phyloP scores from a whole-genome alignment of 2,113 vertebrate genomes.

The Rhodinocichla rosea region DNA sequence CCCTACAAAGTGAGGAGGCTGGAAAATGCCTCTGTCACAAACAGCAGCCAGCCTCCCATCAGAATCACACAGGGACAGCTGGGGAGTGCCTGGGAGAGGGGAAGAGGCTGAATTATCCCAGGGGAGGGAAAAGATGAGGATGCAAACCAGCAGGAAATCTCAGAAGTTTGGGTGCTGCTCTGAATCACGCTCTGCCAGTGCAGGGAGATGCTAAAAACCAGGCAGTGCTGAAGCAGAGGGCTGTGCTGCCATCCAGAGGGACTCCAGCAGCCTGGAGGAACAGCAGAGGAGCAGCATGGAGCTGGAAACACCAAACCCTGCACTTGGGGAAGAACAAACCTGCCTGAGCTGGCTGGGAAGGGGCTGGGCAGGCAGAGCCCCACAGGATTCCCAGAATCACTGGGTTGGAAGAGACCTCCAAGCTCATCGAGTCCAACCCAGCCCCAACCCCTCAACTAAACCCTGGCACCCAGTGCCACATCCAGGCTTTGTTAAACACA shows the following conservation, averaged over 20 bases:
- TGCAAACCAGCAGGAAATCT: rapidly evolving
- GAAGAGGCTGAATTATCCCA: background rate
- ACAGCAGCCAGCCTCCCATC: background rate
- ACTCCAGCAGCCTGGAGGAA: background rate
- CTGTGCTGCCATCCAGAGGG: conserved; percentile 63
- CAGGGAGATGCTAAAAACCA: background rate
- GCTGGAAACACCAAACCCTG: background rate
- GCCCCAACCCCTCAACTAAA: background rate
- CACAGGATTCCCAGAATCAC: background rate
- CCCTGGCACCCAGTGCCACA: background rate
- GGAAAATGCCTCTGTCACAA: background rate
- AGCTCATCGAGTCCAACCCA: background rate
- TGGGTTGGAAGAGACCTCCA: background rate
- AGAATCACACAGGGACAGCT: background rate
- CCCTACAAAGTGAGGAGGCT: background rate
- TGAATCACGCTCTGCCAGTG: rapidly evolving
- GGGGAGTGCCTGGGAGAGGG: background rate
- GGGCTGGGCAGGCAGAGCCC: background rate
- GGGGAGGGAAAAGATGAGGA: background rate
- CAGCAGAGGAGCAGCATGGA: background rate
- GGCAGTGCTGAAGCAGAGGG: background rate
- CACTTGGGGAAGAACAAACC: background rate
- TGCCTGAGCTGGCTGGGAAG: rapidly evolving
- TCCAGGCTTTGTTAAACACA: background rate
- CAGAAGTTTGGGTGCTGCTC: background rate